Conservation (phyloP, 2,113 vertebrate genomes). For the Pionites leucogaster region DNA sequence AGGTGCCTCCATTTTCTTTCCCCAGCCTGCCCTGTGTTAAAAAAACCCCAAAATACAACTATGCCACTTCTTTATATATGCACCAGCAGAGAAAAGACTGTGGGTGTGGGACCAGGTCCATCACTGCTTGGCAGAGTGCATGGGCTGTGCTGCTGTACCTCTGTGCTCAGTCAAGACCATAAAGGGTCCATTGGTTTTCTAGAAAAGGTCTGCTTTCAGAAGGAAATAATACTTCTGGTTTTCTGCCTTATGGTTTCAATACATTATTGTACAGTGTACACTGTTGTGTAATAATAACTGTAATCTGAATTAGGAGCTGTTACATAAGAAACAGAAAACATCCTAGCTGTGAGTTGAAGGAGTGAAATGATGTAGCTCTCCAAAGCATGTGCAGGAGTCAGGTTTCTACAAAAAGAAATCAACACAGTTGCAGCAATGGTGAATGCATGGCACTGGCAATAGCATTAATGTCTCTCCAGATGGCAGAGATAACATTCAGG, state of each 20-base stretch:
- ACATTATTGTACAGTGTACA: background rate
- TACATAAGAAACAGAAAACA: constrained; percentile 3
- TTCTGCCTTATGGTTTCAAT: constrained; percentile 5
- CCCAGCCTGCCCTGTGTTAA: background rate
- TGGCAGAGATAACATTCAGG: background rate
- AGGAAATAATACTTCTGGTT: background rate
- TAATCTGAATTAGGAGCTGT: constrained; percentile 37
- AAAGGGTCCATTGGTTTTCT: background rate
- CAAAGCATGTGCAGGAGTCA: background rate
- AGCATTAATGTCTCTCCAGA: background rate
- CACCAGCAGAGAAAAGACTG: background rate
- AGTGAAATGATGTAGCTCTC: background rate
- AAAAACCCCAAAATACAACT: background rate
- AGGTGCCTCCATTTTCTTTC: background rate
- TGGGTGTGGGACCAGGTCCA: background rate
- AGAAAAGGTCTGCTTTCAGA: background rate
- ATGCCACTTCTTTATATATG: background rate
- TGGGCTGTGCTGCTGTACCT: background rate
- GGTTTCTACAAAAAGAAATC: background rate
- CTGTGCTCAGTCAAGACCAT: background rate
- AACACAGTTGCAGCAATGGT: background rate
- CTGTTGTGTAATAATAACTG: background rate
- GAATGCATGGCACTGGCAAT: background rate
- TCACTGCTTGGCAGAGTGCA: background rate
- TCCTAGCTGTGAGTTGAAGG: background rate